A percentile compares a stretch with the other conserved stretches of the same genome.
Evolutionary conservation across 2,888 invertebrate species (phyloP).

Genomic region (Germaria angustata): DNA sequence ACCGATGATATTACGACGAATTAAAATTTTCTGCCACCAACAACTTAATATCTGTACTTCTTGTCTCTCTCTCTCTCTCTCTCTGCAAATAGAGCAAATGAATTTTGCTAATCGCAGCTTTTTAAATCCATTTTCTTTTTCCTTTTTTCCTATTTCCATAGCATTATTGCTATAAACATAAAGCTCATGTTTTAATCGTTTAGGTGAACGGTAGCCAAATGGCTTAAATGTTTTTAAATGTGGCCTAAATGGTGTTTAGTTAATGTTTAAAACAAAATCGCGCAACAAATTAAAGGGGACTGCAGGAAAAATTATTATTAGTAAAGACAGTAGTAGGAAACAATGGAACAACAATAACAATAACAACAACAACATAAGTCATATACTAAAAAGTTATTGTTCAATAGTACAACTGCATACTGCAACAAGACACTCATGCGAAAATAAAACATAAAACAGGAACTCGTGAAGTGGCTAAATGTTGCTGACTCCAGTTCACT

Average conservation of each 20-base stretch:
- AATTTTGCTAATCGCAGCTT: slow-evolving; percentile 12
- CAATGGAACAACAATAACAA: neutral
- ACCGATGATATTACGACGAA: too few relatives aligned
- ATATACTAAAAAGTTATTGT: neutral
- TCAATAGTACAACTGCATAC: neutral
- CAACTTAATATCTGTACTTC: too few relatives aligned
- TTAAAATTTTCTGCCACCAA: neutral
- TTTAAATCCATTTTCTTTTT: neutral
- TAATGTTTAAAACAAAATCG: slow-evolving; percentile 47
- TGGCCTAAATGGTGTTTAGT: slow-evolving; percentile 65
- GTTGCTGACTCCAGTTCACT: slow-evolving; percentile 65
- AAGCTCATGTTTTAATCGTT: slow-evolving; percentile 40
- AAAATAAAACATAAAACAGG: slow-evolving; percentile 12
- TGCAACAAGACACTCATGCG: neutral
- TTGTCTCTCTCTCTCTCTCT: too few relatives aligned
- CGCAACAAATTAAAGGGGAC: slow-evolving; percentile 41
- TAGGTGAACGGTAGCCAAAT: slow-evolving; percentile 67
- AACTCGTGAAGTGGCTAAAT: slow-evolving; percentile 58
- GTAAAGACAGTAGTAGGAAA: neutral
- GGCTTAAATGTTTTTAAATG: slow-evolving; percentile 65
- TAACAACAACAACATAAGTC: neutral
- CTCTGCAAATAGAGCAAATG: neutral
- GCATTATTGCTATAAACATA: slow-evolving; percentile 14
- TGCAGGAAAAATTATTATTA: slow-evolving; percentile 3
- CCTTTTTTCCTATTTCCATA: neutral